phyloP scores from a whole-genome alignment of 35 echinoderm and acorn worm species.

The Ptychodera flava region DNA sequence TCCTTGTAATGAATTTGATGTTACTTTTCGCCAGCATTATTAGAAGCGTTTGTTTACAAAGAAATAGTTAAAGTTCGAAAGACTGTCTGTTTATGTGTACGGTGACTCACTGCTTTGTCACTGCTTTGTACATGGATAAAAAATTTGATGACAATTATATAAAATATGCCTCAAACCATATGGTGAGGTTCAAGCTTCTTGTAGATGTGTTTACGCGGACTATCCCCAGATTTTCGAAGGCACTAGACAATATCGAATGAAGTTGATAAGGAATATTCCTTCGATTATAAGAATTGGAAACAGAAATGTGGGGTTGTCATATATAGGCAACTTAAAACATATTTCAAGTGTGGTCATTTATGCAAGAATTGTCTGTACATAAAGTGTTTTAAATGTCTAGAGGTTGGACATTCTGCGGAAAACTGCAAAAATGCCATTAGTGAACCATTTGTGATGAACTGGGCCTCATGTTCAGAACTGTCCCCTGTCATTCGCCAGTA shows the following conservation, averaged over 20 bases:
- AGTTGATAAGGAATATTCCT: conserved; percentile 20
- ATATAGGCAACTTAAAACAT: conserved; percentile 36
- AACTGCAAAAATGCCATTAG: conserved; percentile 7
- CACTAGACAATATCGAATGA: conserved; percentile 22
- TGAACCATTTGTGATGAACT: conserved; percentile 20
- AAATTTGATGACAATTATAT: too few relatives aligned
- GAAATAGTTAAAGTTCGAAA: too few relatives aligned
- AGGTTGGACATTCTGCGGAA: conserved; percentile 13
- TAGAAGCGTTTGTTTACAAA: too few relatives aligned
- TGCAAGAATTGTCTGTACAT: conserved; percentile 5
- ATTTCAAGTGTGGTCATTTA: conserved; percentile 14
- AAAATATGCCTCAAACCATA: too few relatives aligned
- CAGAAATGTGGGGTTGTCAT: neutral
- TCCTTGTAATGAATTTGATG: too few relatives aligned
- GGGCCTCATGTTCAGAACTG: conserved; percentile 28
- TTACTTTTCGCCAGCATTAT: too few relatives aligned
- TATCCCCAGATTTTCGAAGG: too few relatives aligned
- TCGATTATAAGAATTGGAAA: neutral
- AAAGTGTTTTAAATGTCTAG: conserved; percentile 21
- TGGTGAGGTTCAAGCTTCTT: too few relatives aligned
- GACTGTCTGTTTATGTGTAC: too few relatives aligned
- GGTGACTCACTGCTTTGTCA: too few relatives aligned
- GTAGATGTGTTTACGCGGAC: too few relatives aligned
- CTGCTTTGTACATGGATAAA: too few relatives aligned
- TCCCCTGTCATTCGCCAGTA: conserved; percentile 25